Base-by-base conservation (phyloP, 1,140 invertebrate genomes). In the Zaprionus tsacasi region DNA sequence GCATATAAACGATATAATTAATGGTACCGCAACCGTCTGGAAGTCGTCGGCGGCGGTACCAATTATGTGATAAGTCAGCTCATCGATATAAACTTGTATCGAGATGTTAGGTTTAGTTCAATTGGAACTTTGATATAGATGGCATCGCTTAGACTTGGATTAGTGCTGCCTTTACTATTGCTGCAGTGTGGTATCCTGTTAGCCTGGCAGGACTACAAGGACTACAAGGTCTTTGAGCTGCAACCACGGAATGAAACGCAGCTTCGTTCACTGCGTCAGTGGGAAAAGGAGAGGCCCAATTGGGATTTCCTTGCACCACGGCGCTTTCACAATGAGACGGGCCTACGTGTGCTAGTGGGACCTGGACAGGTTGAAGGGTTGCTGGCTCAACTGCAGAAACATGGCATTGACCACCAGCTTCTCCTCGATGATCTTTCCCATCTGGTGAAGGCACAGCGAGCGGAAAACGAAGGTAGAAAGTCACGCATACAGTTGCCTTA, bases 321-420 rank as follows among this genome's bases (percentile, higher is more conserved):
- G 8, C 35, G 57, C 1, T 56, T 33, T n/a, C 6, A 30, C 1
- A 83, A 76, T 68, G 68, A 45, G 0, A 75, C 52, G 11, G 50
- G n/a, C 4, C 38, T 61, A 0, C 54, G 71, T 7, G 78, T 93
- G 6, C 79, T 93, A 76, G 85, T 94, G 50, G 71, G 91, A 7
- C 92, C 93, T 0, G 43, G 74, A n/a, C 21, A 80, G 15, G 45
- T 57, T 1, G 17, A 78, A 1, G 27, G 68, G 10, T 85, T 93
- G 52, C 13, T 90, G 33, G 50, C 67, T 3, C 52, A 82, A 8
- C 38, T 93, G 0, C 6, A 71, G 0, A 33, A 33, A 0, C 25
- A 78, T 2, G 13, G 72, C 0, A 66, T 93, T 1, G 36, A 92
- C 17, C 38, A 80, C 40, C 67, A 82, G 13, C 7, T 93, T 5